Evolutionary conservation across 2,888 invertebrate genomes (phyloP).

Genomic region (Temnothorax unifasciatus): DNA sequence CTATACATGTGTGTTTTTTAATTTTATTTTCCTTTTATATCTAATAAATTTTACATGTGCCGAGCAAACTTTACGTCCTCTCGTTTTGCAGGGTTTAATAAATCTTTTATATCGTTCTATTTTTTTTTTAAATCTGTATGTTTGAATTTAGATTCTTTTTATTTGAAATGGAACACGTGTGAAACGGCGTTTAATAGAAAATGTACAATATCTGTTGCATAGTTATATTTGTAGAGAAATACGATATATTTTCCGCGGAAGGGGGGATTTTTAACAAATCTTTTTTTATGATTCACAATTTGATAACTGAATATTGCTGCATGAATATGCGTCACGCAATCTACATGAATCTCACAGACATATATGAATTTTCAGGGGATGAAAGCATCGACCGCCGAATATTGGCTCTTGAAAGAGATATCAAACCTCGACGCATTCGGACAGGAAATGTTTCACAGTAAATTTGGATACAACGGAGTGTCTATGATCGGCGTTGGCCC

Average conservation of each 20-base stretch:
- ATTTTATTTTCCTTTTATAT: background rate
- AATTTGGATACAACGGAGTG: conserved; percentile 88
- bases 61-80: background rate
- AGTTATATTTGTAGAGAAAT: background rate
- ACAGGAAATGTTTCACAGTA: conserved; percentile 93
- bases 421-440: conserved; percentile 94
- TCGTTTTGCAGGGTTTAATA: background rate
- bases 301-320: conserved; percentile 16
- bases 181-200: conserved; percentile 16
- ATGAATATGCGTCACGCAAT: conserved; percentile 19
- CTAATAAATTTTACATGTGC: background rate
- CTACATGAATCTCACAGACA: background rate
- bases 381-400: conserved; percentile 93
- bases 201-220: background rate
- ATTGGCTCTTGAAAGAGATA: conserved; percentile 93
- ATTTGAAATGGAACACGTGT: background rate
- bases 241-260: background rate
- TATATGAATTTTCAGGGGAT: conserved; percentile 86
- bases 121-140: background rate
- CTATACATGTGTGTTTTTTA: background rate
- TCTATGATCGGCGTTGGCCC: conserved; percentile 92
- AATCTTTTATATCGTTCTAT: background rate
- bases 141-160: background rate
- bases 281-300: conserved; percentile 22
- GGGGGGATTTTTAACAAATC: conserved; percentile 7